These are phyloP conservation scores for Symphodus melops DNA, from an alignment of 2,113 vertebrate genomes.

Conservation along the genomic window DNA sequence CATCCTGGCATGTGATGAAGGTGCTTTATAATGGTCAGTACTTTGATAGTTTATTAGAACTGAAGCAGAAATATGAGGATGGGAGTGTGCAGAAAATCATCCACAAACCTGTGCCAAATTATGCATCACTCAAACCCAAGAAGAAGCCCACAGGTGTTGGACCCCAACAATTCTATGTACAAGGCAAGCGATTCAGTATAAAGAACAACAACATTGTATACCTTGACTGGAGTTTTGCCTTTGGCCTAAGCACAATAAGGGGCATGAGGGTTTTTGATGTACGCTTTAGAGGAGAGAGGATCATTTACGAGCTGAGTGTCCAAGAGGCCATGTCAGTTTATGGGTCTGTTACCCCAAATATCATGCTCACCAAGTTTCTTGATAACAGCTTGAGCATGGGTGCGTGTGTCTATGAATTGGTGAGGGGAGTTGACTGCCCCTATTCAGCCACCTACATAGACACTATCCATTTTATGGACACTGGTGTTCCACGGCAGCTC, in stretches of 20 bases:
- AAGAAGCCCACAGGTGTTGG: constrained; percentile 57
- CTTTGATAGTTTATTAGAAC: constrained; percentile 76
- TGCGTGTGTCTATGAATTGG: constrained; percentile 84
- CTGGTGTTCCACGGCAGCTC: constrained; percentile 63
- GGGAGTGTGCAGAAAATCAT: constrained; percentile 72
- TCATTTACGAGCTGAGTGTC: constrained; percentile 89
- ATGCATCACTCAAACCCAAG: constrained; percentile 83
- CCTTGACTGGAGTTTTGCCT: constrained; percentile 89
- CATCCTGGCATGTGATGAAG: constrained; percentile 81
- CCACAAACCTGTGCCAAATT: constrained; percentile 65
- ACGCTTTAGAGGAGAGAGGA: constrained; percentile 83
- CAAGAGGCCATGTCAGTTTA: constrained; percentile 91
- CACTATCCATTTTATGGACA: constrained; percentile 74
- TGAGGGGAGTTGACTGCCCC: constrained; percentile 89
- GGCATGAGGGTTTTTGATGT: constrained; percentile 90
- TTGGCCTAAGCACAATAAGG: constrained; percentile 85
- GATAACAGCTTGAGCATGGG: constrained; percentile 90
- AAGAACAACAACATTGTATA: constrained; percentile 84
- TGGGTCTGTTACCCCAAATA: constrained; percentile 85
- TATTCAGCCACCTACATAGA: constrained; percentile 84
- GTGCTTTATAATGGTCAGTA: constrained; percentile 89
- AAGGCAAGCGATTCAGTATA: constrained; percentile 85
- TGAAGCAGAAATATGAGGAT: constrained; percentile 78
- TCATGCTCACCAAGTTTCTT: constrained; percentile 88
- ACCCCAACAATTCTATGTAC: constrained; percentile 83